A percentile compares a stretch with the other conserved stretches of the same genome.
Conservation (phyloP, 2,113 vertebrate genomes). For the Barbus barbus region DNA sequence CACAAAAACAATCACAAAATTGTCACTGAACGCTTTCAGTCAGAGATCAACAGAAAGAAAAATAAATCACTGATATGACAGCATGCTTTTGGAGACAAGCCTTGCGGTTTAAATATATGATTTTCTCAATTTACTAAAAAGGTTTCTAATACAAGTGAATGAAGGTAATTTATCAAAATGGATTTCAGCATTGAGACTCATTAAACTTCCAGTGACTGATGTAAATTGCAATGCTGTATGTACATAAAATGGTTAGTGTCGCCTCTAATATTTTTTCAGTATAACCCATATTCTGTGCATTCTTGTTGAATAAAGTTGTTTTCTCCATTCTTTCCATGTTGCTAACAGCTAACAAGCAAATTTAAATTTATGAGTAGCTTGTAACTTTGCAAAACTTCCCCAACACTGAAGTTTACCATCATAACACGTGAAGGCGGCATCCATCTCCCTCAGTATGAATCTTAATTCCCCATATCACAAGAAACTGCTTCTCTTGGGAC, state of each 20-base stretch:
- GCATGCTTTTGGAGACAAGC: background rate
- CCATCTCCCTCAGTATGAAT: slow-evolving; percentile 21
- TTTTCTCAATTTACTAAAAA: slow-evolving; percentile 21
- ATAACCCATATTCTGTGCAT: background rate
- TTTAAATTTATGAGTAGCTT: background rate
- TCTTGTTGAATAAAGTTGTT: background rate
- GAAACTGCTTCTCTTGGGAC: slow-evolving; percentile 54
- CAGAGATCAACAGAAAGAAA: background rate
- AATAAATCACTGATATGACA: background rate
- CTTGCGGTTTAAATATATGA: background rate
- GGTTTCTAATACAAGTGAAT: slow-evolving; percentile 8
- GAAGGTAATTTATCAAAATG: slow-evolving; percentile 12
- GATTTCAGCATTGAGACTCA: background rate
- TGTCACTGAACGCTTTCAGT: background rate
- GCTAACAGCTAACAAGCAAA: background rate
- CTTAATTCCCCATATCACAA: slow-evolving; percentile 35
- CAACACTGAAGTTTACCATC: background rate
- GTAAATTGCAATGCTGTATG: background rate
- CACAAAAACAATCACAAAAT: background rate
- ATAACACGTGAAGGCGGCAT: background rate
- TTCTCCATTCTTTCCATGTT: background rate
- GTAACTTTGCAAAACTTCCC: slow-evolving; percentile 6
- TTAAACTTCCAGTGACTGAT: background rate
- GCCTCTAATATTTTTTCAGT: background rate
- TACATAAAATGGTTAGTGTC: background rate